Evolutionary conservation across 92 coral and sea anemone genomes (phyloP).

Genomic region (Parazoanthus swiftii): DNA sequence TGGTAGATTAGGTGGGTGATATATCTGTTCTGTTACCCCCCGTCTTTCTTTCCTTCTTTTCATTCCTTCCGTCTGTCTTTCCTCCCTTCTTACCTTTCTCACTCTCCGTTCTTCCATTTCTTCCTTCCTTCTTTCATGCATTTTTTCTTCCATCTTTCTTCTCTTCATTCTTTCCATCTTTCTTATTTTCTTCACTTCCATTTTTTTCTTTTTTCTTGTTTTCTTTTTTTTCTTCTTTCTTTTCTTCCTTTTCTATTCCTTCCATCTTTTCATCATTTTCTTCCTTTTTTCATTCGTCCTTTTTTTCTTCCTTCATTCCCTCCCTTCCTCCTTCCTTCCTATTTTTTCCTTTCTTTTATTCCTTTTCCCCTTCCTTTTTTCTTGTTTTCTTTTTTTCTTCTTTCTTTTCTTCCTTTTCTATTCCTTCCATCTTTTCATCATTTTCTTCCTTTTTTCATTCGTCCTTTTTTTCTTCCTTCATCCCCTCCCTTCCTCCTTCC

Average conservation of each 20-base stretch:
- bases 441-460: neutral
- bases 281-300: neutral
- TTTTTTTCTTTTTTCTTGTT: neutral
- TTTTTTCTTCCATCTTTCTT: neutral
- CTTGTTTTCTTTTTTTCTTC: neutral
- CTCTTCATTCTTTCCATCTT: neutral
- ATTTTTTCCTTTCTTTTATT: neutral
- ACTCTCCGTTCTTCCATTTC: neutral
- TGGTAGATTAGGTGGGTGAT: conserved; percentile 60
- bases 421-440: neutral
- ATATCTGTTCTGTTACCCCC: neutral
- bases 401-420: neutral
- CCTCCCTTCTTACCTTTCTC: too few species aligned
- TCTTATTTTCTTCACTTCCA: neutral
- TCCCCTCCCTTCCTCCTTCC: neutral
- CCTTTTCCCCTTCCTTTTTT: neutral
- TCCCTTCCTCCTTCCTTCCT: neutral
- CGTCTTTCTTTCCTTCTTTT: neutral
- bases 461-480: neutral
- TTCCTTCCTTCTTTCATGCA: neutral
- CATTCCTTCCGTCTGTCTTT: neutral
- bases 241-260: neutral
- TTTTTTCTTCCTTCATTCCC: neutral
- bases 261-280: neutral
- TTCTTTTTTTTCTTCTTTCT: neutral